These are phyloP conservation scores for Toxotes jaculatrix DNA, from an alignment of 2,113 vertebrate species.

Conservation along the genomic window DNA sequence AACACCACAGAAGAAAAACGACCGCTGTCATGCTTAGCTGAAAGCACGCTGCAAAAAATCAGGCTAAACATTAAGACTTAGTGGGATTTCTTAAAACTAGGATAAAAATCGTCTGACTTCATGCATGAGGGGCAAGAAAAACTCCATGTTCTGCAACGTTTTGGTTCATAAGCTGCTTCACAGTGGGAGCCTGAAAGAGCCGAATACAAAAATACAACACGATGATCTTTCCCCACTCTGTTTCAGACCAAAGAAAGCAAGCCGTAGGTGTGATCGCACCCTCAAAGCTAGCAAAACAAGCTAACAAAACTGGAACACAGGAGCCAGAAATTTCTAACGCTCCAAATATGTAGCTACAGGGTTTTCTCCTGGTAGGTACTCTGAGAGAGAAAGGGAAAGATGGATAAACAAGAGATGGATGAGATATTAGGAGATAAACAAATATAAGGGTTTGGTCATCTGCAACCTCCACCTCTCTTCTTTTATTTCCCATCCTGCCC, in stretches of 20 bases:
- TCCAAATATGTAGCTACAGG: conserved; percentile 33
- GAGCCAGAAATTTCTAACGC: conserved; percentile 24
- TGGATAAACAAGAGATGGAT: not conserved
- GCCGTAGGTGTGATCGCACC: conserved; percentile 36
- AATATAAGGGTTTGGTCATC: conserved; percentile 28
- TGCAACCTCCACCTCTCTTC: not conserved
- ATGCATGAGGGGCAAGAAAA: not conserved
- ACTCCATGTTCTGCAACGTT: not conserved
- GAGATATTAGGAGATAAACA: conserved; percentile 29
- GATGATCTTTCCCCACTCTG: not conserved
- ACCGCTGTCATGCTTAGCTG: not conserved
- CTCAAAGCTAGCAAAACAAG: conserved; percentile 41
- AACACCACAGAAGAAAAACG: not conserved
- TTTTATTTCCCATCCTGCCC: conserved; percentile 12
- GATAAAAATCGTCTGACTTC: not conserved
- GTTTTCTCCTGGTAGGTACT: not conserved
- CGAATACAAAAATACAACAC: not conserved
- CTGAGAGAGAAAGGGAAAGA: not conserved
- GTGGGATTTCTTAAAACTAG: too few species aligned
- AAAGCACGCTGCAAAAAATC: too few species aligned
- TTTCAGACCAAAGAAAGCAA: conserved; percentile 42
- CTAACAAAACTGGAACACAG: conserved; percentile 1
- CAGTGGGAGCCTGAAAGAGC: conserved; percentile 3
- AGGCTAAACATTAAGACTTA: too few species aligned
- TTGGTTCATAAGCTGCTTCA: not conserved